A percentile compares a stretch with the other conserved stretches of the same genome.
phyloP scores from a whole-genome alignment of 2,888 invertebrate species.

The Cynaeus angustus region DNA sequence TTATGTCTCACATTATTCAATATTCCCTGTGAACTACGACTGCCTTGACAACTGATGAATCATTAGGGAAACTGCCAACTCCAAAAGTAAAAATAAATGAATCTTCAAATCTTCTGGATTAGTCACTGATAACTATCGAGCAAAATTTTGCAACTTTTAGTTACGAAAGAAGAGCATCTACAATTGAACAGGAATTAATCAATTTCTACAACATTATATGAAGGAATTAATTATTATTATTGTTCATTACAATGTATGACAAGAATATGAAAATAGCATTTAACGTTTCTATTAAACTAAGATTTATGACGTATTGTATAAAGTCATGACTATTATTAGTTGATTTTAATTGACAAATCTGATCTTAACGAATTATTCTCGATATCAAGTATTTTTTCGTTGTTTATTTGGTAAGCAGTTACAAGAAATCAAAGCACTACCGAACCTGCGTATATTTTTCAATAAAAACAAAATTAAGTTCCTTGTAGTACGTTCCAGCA shows the following conservation, averaged over 20 bases:
- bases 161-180: too few relatives aligned
- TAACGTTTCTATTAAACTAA: not conserved
- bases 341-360: too few relatives aligned
- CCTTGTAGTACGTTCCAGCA: too few relatives aligned
- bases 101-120: conserved; percentile 1
- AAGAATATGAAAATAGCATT: not conserved
- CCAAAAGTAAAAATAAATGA: conserved; percentile 1
- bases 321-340: not conserved
- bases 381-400: too few relatives aligned
- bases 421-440: too few relatives aligned
- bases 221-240: not conserved
- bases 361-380: too few relatives aligned
- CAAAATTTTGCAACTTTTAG: too few relatives aligned
- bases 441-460: too few relatives aligned
- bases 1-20: not conserved
- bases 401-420: too few relatives aligned
- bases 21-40: not conserved
- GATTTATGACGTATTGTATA: not conserved
- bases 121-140: not conserved
- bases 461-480: too few relatives aligned
- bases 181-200: too few relatives aligned
- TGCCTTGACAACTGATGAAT: conserved; percentile 25
- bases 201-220: too few relatives aligned
- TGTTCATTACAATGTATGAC: not conserved
- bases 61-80: conserved; percentile 17